Evolutionary conservation across 2,113 vertebrate genomes (phyloP), one percentile per base, ranked within the genome.

Genomic region (Melanerpes aurifrons): DNA sequence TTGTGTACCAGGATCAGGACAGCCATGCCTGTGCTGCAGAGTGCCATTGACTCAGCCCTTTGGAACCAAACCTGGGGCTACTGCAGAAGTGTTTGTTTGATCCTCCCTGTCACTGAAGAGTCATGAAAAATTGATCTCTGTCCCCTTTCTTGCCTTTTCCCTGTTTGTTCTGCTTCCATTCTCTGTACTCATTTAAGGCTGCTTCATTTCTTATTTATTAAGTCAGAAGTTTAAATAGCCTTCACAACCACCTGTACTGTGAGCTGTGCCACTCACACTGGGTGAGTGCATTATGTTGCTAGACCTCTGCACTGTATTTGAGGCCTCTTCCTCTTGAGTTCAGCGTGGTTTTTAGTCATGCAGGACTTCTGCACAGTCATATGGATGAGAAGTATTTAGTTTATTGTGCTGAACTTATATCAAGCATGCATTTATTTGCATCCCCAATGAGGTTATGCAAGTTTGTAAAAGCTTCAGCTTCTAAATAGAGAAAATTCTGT

Each of bases 171-270:
- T 62, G 16, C 90, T 95, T 90, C 67, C 84, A 75, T 92, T 87
- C 73, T 69, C 66, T 87, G 40, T 70, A 72, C 67, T 79, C 56
- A 87, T 92, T 92, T 66, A 86, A 92, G 58, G n/a, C 71, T 79
- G 90, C 80, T 86, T 95, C 91, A 93, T 96, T 92, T 86, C 81
- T 96, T 93, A 90, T 94, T 96, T 87, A 90, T 89, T 78, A 89
- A 94, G 80, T 72, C 86, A 75, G 67, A 86, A 73, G 74, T 89
- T 96, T 89, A 92, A 95, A 89, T 85, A 94, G 45, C 59, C 59
- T 79, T 90, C 43, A 31, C 50, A 82, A 84, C 87, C 84, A 93
- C 90, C 89, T 94, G 50, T 75, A 32, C 58, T 78, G 80, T 50
- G 86, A n/a, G 70, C 54, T 94, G 40, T 89, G 66, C 69, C 83